Percentiles rank a stretch among this genome's conserved stretches.
Evolutionary conservation across 2,888 invertebrate genomes (phyloP).

Genomic region (Branchellion lobata): DNA sequence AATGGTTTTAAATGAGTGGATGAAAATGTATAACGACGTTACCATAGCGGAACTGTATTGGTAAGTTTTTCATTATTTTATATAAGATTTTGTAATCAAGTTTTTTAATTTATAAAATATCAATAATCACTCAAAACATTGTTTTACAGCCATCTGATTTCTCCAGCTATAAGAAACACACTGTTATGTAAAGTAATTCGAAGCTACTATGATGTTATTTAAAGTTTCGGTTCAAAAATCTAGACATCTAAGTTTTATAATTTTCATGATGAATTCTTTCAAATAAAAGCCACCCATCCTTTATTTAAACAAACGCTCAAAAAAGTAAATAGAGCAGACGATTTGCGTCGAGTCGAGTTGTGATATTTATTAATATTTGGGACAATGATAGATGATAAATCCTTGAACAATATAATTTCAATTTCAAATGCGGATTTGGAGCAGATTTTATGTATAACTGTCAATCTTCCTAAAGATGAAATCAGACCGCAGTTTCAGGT

Average conservation of each 20-base stretch:
- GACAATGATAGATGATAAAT: neutral
- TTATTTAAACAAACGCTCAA: no score
- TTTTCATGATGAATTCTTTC: no score
- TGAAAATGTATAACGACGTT: neutral
- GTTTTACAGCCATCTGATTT: neutral
- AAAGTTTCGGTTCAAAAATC: no score
- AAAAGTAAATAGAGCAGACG: no score
- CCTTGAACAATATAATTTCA: neutral
- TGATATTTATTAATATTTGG: neutral
- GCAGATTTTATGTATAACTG: neutral
- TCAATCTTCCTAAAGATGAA: neutral
- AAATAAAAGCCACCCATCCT: no score
- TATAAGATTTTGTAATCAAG: no score
- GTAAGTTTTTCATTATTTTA: constrained; percentile 1
- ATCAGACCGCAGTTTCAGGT: constrained; percentile 1
- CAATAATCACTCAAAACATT: neutral
- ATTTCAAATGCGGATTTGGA: neutral
- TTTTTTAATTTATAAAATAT: neutral
- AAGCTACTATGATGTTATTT: constrained; percentile 20
- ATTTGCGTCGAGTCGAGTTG: no score
- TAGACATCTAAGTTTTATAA: neutral
- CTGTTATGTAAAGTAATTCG: neutral
- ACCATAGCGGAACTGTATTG: neutral
- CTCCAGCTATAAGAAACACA: constrained; percentile 17
- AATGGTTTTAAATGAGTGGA: constrained; percentile 16